These are phyloP conservation scores for Grantiella picta DNA, from an alignment of 2,113 vertebrate species.

Conservation along the genomic window DNA sequence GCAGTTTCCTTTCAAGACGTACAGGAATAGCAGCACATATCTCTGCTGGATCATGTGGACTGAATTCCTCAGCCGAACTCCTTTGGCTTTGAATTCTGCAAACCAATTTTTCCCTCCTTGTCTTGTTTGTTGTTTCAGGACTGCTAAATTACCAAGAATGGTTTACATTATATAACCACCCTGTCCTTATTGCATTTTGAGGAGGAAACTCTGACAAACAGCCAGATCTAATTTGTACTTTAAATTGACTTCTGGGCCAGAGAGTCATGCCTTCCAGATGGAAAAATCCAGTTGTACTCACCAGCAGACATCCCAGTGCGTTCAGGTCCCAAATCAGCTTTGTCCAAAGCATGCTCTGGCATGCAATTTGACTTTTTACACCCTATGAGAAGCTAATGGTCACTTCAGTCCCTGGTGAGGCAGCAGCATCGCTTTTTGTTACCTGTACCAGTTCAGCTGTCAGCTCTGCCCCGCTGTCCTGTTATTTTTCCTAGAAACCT, in stretches of 20 bases:
- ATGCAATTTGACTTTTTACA: neutral
- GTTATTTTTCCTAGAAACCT: constrained; percentile 51
- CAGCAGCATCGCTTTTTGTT: neutral
- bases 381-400: neutral
- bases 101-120: neutral
- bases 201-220: constrained; percentile 1
- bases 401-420: neutral
- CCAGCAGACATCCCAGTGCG: neutral
- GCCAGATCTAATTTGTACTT: constrained; percentile 43
- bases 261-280: constrained; percentile 50
- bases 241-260: constrained; percentile 31
- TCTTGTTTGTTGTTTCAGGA: constrained; percentile 35
- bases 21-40: constrained; percentile 68
- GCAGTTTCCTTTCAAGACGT: constrained; percentile 69
- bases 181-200: neutral
- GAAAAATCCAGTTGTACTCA: neutral
- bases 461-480: neutral
- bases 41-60: constrained; percentile 45
- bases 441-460: constrained; percentile 31
- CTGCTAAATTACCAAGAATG: neutral
- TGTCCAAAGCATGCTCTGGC: neutral
- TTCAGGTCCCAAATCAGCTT: neutral
- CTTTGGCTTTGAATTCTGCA: constrained; percentile 9
- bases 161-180: constrained; percentile 43
- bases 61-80: constrained; percentile 44